Base-by-base conservation (phyloP, 2,113 vertebrate genomes). In the Thunnus thynnus region DNA sequence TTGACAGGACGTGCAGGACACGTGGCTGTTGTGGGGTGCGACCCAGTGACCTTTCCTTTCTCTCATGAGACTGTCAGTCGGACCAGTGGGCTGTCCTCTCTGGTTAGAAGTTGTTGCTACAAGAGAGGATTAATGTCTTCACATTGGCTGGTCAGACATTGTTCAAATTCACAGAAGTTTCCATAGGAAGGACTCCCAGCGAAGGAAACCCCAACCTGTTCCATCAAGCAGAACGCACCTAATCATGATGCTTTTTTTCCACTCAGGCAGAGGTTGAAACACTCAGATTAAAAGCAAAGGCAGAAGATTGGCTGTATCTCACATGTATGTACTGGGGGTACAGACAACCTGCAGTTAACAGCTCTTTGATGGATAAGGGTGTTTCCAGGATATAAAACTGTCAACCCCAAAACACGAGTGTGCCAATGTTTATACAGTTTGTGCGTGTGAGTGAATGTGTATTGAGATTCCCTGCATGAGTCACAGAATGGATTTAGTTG, bases 41-140 rank as follows among this genome's bases (percentile, higher is more conserved):
- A 70, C 47, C 67, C 51, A 3, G 16, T 61, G 58, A 84, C 77
- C 67, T 54, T n/a, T 70, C 8, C 51, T 54, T 58, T 65, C 41
- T 62, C 61, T 46, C 47, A 60, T 66, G 73, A 78, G 79, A 66
- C 73, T 17, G 62, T 86, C 80, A 36, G 30, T 71, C 50, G 18
- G 61, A 84, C 58, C 57, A 56, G 62, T 18, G 48, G 65, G 73
- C 63, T 41, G 80, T 41, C 70, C 41, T 47, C 55, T 72, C 56
- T 16, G 72, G 16, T 88, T 61, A 72, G 51, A 32, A 61, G 76
- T 72, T 71, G 77, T 13, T 20, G 51, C 72, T 46, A 67, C 72
- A 72, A 46, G 65, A 74, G 20, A 78, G 70, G 73, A 85, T 87
- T 83, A 76, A 73, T 79, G 25, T 76, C 67, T 74, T 82, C 9